These are phyloP conservation scores for Periophthalmodon schlosseri DNA, from an alignment of 2,113 vertebrate genomes.

Conservation along the genomic window DNA sequence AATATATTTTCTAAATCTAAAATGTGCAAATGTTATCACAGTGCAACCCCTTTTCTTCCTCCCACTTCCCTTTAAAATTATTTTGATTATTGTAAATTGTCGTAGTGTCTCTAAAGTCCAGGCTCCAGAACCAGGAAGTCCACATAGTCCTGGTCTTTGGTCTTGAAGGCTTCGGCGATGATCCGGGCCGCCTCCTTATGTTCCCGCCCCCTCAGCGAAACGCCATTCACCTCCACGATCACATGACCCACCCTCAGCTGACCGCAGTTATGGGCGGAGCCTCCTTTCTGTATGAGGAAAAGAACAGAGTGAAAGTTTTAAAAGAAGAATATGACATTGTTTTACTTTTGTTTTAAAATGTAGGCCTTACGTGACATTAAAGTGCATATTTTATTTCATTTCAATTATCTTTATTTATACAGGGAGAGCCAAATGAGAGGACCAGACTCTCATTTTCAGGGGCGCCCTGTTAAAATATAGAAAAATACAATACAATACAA, in stretches of 20 bases:
- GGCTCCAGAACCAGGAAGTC: constrained; percentile 88
- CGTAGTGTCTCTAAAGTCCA: constrained; percentile 27
- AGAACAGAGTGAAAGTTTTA: background rate
- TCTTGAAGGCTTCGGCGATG: constrained; percentile 94
- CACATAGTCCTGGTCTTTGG: constrained; percentile 87
- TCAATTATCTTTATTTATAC: too few species aligned
- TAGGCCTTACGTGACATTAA: too few species aligned
- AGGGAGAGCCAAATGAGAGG: too few species aligned
- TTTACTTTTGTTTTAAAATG: too few species aligned
- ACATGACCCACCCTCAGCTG: constrained; percentile 92
- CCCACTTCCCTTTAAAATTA: constrained; percentile 10
- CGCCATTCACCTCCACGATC: constrained; percentile 90
- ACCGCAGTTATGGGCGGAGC: constrained; percentile 87
- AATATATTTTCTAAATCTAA: constrained; percentile 4
- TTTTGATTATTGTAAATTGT: constrained; percentile 7
- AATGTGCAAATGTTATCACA: constrained; percentile 41
- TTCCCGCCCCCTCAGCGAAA: constrained; percentile 84
- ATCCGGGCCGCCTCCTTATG: constrained; percentile 86
- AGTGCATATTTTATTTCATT: too few species aligned
- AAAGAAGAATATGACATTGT: background rate
- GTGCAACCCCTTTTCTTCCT: constrained; percentile 19
- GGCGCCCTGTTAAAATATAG: too few species aligned
- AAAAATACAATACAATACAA: too few species aligned
- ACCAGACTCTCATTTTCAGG: too few species aligned
- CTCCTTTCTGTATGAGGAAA: constrained; percentile 80